A percentile compares a stretch with the other conserved stretches of the same genome.
These are phyloP conservation scores for Drosophila mayaguana DNA, from an alignment of 2,888 invertebrate species.

Conservation along the genomic window DNA sequence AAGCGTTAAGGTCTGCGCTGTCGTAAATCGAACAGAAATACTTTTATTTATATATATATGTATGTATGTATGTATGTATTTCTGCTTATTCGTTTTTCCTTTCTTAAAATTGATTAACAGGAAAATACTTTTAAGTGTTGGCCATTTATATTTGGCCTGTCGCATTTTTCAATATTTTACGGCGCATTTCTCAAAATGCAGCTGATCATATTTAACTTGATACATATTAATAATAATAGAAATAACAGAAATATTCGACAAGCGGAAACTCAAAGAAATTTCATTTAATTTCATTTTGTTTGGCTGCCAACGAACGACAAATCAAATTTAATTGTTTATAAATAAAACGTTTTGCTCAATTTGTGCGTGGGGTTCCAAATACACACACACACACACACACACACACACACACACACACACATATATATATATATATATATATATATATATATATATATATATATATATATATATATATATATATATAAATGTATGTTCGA, in stretches of 20 bases:
- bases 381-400: background rate
- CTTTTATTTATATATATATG: constrained; percentile 25
- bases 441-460: background rate
- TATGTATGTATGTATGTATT: constrained; percentile 1
- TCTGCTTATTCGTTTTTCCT: background rate
- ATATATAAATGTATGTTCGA: background rate
- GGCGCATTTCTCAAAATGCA: constrained; percentile 46
- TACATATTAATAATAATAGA: constrained; percentile 2
- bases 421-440: background rate
- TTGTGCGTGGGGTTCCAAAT: constrained; percentile 48
- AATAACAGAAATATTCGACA: constrained; percentile 17
- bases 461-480: too few relatives aligned
- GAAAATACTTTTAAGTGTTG: constrained; percentile 72
- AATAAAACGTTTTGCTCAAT: constrained; percentile 79
- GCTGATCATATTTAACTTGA: constrained; percentile 15
- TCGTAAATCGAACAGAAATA: constrained; percentile 41
- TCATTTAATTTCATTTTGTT: constrained; percentile 34
- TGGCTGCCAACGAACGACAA: constrained; percentile 64
- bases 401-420: background rate
- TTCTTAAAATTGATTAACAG: constrained; percentile 71
- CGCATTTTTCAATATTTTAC: constrained; percentile 76
- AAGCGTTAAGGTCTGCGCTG: constrained; percentile 33
- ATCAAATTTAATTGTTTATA: constrained; percentile 82
- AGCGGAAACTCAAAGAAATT: constrained; percentile 55
- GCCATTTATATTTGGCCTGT: constrained; percentile 58